Percentiles rank a stretch among this genome's conserved stretches.
These are phyloP conservation scores for Epinotia ramella DNA, from an alignment of 2,888 invertebrate genomes.

Conservation along the genomic window DNA sequence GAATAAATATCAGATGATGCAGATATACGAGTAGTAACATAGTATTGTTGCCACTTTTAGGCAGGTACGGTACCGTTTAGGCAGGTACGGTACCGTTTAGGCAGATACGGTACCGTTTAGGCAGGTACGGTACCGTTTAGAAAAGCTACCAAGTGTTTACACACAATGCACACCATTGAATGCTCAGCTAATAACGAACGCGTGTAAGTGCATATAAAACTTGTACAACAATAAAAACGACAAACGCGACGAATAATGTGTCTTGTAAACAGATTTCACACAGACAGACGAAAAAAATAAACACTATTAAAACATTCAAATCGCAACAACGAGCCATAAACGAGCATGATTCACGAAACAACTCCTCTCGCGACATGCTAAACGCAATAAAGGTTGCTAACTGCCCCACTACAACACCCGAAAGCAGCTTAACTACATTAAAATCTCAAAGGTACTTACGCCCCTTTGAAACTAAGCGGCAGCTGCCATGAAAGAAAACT, in stretches of 20 bases:
- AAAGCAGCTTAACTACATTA: slow-evolving; percentile 2
- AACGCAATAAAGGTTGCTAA: slow-evolving; percentile 78
- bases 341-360: slow-evolving; percentile 59
- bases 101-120: too few species aligned
- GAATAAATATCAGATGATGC: too few species aligned
- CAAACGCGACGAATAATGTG: slow-evolving; percentile 25
- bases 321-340: slow-evolving; percentile 38
- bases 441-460: not conserved
- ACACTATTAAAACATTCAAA: slow-evolving; percentile 44
- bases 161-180: not conserved
- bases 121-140: too few species aligned
- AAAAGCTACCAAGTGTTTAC: not conserved
- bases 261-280: slow-evolving; percentile 35
- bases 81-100: too few species aligned
- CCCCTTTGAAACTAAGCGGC: not conserved
- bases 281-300: slow-evolving; percentile 32
- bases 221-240: slow-evolving; percentile 26
- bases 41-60: too few species aligned
- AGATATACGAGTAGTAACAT: too few species aligned
- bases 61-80: too few species aligned
- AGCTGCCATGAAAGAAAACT: slow-evolving; percentile 75
- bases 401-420: slow-evolving; percentile 49
- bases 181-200: not conserved
- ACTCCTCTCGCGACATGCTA: slow-evolving; percentile 57
- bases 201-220: slow-evolving; percentile 4